phyloP scores from a whole-genome alignment of 2,797 vertebrate genomes.

The Acrossocheilus wenchowensis region DNA sequence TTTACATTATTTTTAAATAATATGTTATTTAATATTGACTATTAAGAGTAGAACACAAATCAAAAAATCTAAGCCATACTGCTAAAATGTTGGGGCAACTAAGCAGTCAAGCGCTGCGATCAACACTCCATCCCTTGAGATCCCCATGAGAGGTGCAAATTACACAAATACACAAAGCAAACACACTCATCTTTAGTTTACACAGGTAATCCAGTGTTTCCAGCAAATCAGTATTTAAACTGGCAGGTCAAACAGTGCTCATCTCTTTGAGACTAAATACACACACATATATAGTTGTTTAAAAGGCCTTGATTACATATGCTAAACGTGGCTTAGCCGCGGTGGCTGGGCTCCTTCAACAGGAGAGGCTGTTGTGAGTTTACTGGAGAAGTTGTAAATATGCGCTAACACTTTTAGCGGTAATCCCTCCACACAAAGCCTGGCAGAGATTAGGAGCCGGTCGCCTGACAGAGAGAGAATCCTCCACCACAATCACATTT shows the following conservation, averaged over 20 bases:
- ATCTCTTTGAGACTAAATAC: constrained; percentile 65
- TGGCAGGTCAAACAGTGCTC: constrained; percentile 61
- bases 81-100: neutral
- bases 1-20: neutral
- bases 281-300: constrained; percentile 57
- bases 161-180: constrained; percentile 70
- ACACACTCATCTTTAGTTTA: constrained; percentile 57
- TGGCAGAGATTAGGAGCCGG: constrained; percentile 81
- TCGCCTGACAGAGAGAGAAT: constrained; percentile 78
- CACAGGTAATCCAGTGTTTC: constrained; percentile 75
- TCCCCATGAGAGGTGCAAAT: constrained; percentile 53
- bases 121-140: constrained; percentile 68
- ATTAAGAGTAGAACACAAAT: constrained; percentile 8
- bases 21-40: neutral
- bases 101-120: constrained; percentile 44
- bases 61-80: constrained; percentile 7
- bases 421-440: constrained; percentile 83
- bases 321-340: constrained; percentile 81
- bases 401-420: constrained; percentile 81
- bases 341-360: constrained; percentile 73
- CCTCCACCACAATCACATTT: constrained; percentile 82
- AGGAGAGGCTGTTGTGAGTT: constrained; percentile 80
- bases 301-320: constrained; percentile 79
- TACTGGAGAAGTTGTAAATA: constrained; percentile 83
- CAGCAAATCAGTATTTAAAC: constrained; percentile 69